Conservation (phyloP, 2,888 invertebrate species). For the Brachypalpus laphriformis region DNA sequence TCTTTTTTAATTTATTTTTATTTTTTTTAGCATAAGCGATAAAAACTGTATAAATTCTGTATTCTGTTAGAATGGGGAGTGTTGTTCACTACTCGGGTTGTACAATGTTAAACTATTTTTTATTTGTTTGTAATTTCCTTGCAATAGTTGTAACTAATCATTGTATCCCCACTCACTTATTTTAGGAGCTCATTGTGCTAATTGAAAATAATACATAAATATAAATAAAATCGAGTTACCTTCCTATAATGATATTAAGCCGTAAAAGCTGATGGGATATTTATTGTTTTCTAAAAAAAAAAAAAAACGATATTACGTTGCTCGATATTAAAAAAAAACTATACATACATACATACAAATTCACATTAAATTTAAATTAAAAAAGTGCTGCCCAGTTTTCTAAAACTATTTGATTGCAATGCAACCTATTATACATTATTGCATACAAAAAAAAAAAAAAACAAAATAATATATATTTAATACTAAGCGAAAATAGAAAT, state of each 20-base stretch:
- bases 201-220: background rate
- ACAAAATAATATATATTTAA: slow-evolving; percentile 38
- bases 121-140: background rate
- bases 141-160: slow-evolving; percentile 9
- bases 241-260: slow-evolving; percentile 37
- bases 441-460: slow-evolving; percentile 28
- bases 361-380: slow-evolving; percentile 17
- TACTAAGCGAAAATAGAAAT: slow-evolving; percentile 34
- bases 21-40: slow-evolving; percentile 47
- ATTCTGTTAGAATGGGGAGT: slow-evolving; percentile 26
- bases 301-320: slow-evolving; percentile 38
- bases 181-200: slow-evolving; percentile 15
- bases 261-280: slow-evolving; percentile 5
- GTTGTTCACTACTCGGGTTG: slow-evolving; percentile 33
- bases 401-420: slow-evolving; percentile 52
- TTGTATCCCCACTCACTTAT: background rate
- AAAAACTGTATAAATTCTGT: slow-evolving; percentile 23
- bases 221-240: background rate
- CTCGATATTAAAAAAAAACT: slow-evolving; percentile 28
- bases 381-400: slow-evolving; percentile 65
- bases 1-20: slow-evolving; percentile 54
- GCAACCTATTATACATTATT: slow-evolving; percentile 55
- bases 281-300: background rate
- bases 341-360: background rate
- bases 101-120: slow-evolving; percentile 10